Evolutionary conservation across 2,113 vertebrate genomes (phyloP), one percentile per base, ranked within the genome.

Genomic region (Cryptomyrus ogoouensis): DNA sequence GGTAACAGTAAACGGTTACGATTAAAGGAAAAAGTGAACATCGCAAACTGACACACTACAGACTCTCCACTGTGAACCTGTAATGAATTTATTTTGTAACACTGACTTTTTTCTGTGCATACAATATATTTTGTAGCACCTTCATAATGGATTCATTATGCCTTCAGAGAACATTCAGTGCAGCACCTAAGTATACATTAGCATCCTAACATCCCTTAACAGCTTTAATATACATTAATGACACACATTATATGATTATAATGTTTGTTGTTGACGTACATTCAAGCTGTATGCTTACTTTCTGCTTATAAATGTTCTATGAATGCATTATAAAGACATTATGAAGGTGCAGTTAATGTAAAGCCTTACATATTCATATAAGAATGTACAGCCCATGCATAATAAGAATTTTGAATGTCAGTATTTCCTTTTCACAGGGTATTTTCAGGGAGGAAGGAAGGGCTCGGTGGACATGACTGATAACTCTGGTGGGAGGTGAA

Each of bases 401-500:
- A 35, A 52, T 17, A 87, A 31, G 13, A 39, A 53, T 50, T 52
- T 6, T 52, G 85, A 49, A 53, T 87, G 24, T 53, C 46, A 47
- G 27, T 87, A 6, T 47, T 35, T 47, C n/a, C 27, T n/a, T 47
- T 47, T 46, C 83, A 53, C 90, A 77, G 93, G 86, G 52, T 44
- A 52, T 87, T 90, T 92, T 93, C 49, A 89, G 89, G 89, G 70
- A 17, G 49, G 84, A 83, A 27, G 91, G 56, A 88, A 66, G 87
- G 87, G 66, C 88, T 53, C 84, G 52, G 85, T 62, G 92, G 93
- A 92, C 90, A 89, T 86, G 91, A 92, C 83, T 91, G 92, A 91
- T 90, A 91, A 92, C 80, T 83, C 84, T 92, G 91, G 94, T 95
- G 93, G 94, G 91, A 92, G 95, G 93, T 94, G 95, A 95, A 93